Percentiles rank a stretch among this genome's conserved stretches.
Conservation (phyloP, 2,113 vertebrate genomes). For the Callocephalon fimbriatum region DNA sequence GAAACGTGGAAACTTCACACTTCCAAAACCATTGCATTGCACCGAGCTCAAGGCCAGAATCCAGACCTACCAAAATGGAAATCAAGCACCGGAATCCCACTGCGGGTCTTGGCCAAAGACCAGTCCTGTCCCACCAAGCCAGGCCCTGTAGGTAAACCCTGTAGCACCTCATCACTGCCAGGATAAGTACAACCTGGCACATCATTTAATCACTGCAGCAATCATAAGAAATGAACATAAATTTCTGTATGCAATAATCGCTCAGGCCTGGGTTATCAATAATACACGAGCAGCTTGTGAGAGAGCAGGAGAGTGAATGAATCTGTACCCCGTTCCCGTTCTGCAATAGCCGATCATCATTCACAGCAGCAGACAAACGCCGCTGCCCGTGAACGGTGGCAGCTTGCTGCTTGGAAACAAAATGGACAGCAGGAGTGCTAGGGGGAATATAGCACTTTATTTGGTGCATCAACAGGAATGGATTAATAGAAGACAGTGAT, state of each 20-base stretch:
- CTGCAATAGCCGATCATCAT: neutral
- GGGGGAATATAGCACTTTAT: constrained; percentile 41
- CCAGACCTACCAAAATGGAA: neutral
- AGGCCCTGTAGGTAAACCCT: neutral
- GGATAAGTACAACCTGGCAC: neutral
- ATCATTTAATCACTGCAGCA: constrained; percentile 33
- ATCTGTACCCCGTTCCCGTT: neutral
- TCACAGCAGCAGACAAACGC: constrained; percentile 16
- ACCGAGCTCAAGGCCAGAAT: neutral
- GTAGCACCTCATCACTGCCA: neutral
- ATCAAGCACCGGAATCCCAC: neutral
- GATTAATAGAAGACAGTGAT: constrained; percentile 55
- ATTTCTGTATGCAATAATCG: neutral
- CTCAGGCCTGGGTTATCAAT: constrained; percentile 36
- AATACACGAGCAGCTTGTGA: constrained; percentile 9
- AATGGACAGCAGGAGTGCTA: constrained; percentile 37
- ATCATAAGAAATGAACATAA: constrained; percentile 44
- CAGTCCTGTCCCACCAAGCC: neutral
- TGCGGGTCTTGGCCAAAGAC: neutral
- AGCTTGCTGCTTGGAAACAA: constrained; percentile 32
- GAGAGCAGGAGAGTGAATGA: neutral
- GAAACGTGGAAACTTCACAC: neutral
- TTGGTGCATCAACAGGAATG: constrained; percentile 33
- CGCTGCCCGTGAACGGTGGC: neutral
- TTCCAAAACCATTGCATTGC: neutral